Conservation (phyloP, 2,797 vertebrate genomes). For the Mareca strepera region DNA sequence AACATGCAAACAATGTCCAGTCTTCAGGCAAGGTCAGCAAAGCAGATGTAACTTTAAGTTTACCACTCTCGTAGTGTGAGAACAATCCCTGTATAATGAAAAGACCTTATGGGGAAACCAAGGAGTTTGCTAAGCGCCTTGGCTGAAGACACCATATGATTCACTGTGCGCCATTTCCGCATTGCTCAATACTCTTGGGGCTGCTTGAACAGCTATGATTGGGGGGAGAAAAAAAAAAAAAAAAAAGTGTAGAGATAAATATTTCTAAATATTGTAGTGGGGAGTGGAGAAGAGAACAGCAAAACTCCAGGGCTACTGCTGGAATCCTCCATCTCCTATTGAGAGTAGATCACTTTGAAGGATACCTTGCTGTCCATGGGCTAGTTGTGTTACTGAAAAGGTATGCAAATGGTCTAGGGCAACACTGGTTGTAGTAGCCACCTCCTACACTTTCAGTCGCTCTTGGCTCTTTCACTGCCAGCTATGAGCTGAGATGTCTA, state of each 20-base stretch:
- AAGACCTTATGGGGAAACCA: slow-evolving; percentile 51
- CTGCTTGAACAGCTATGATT: background rate
- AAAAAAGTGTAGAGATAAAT: background rate
- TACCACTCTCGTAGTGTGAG: slow-evolving; percentile 21
- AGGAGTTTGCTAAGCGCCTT: background rate
- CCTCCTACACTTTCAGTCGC: background rate
- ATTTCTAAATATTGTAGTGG: background rate
- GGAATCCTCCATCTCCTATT: background rate
- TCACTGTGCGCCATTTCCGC: slow-evolving; percentile 18
- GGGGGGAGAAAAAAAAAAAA: too few species aligned
- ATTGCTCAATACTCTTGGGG: slow-evolving; percentile 43
- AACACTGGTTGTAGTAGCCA: background rate
- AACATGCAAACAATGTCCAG: slow-evolving; percentile 19
- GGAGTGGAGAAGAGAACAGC: background rate
- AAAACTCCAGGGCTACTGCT: background rate
- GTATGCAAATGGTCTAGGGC: background rate
- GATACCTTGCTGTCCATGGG: background rate
- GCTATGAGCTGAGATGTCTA: background rate
- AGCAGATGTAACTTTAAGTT: slow-evolving; percentile 54
- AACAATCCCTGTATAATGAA: slow-evolving; percentile 56
- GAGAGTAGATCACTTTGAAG: background rate
- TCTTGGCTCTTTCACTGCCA: background rate
- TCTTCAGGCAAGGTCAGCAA: slow-evolving; percentile 35
- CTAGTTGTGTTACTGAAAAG: background rate
- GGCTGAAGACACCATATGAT: background rate